Evolutionary conservation across 2,113 vertebrate species (phyloP), one percentile per base, ranked within the genome.

Genomic region (Hippolais icterina): DNA sequence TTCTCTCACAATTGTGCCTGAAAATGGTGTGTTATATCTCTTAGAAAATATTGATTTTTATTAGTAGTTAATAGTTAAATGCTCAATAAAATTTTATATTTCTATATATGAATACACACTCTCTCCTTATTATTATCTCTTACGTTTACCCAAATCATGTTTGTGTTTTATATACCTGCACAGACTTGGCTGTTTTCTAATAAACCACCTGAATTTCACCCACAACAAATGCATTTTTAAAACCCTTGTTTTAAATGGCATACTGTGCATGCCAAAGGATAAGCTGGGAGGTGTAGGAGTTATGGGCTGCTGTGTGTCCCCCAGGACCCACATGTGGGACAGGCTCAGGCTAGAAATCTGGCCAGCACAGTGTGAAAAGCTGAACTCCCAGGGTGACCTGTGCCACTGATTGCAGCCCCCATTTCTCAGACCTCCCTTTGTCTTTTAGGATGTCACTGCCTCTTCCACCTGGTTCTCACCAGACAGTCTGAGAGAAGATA

Each of bases 401-500:
- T 6, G 4, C 12, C 63, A 6, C 10, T 47, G 69, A 41, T 12
- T 41, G 35, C 37, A 28, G 24, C 4, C 21, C 41, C 27, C 18
- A 3, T 72, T 63, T 23, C 59, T 88, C 49, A 60, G 50, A 31
- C 20, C 19, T 94, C 12, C 33, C 14, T 66, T 87, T 93, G n/a
- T 65, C 56, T 82, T 96, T 54, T 20, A 98, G 97, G 97, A 92
- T 90, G 95, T 96, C 0, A 90, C 95, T 96, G 94, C 66, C 96
- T 98, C 87, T 96, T 97, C 80, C 94, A 93, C 64, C 29, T 12
- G n/a, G 81, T 95, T 84, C 97, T 94, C 27, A 92, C 96, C 2
- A 68, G 95, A 29, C 94, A 96, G 22, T 94, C 96, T 0, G 91
- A 95, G 61, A 96, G 96, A 29, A 78, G 46, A 35, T 95, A 95